Evolutionary conservation across 2,888 invertebrate species (phyloP).

Genomic region (Lepidochrysops patricia): DNA sequence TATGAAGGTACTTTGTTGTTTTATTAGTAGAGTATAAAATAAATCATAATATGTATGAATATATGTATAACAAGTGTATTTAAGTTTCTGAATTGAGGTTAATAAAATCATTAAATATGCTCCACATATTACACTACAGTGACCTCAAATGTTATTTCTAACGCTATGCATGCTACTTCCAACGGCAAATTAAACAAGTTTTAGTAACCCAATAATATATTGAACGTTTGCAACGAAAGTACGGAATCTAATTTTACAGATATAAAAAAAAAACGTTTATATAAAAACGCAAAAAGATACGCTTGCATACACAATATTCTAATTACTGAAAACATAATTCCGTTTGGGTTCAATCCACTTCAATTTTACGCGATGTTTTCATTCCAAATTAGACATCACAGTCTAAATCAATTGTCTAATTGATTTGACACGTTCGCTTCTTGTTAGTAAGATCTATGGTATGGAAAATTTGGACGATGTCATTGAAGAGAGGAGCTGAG

Average conservation of each 20-base stretch:
- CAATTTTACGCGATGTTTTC: background rate
- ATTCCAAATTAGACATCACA: background rate
- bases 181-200: background rate
- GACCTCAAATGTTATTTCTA: background rate
- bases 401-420: background rate
- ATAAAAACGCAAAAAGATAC: background rate
- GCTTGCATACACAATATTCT: background rate
- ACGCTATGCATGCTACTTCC: background rate
- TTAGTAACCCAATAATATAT: background rate
- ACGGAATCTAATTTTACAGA: background rate
- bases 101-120: conserved; percentile 11
- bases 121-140: background rate
- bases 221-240: background rate
- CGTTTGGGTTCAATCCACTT: conserved; percentile 1
- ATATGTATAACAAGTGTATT: background rate
- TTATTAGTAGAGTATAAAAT: background rate
- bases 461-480: background rate
- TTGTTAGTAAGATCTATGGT: background rate
- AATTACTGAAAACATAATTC: background rate
- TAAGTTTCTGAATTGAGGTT: background rate
- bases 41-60: background rate
- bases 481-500: background rate
- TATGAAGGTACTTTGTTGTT: background rate
- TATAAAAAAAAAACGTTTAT: background rate
- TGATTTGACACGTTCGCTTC: background rate